phyloP scores from a whole-genome alignment of 2,888 invertebrate genomes.

The Epinotia bilunana region DNA sequence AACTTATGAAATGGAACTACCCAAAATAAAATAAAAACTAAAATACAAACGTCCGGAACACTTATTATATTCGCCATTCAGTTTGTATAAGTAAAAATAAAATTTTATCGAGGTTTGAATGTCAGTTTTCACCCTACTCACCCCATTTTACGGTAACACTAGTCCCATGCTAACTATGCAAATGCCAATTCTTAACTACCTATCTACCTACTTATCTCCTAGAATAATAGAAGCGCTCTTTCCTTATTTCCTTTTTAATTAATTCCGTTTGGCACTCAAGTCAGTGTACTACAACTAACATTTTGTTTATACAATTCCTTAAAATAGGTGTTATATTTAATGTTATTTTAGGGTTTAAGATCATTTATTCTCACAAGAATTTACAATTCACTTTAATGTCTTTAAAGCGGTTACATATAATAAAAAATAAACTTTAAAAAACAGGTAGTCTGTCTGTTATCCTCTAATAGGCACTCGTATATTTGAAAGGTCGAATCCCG shows the following conservation, averaged over 20 bases:
- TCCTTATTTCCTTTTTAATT: background rate
- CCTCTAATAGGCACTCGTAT: background rate
- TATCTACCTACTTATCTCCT: background rate
- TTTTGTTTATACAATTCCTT: background rate
- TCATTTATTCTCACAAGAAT: too few relatives aligned
- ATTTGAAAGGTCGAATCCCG: constrained; percentile 18
- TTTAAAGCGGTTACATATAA: background rate
- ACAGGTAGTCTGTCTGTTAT: background rate
- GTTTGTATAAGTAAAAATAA: too few relatives aligned
- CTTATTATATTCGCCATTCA: too few relatives aligned
- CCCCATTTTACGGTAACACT: too few relatives aligned
- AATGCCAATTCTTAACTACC: background rate
- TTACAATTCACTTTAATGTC: too few relatives aligned
- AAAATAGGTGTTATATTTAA: background rate
- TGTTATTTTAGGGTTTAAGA: background rate
- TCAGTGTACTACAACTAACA: background rate
- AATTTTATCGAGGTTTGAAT: too few relatives aligned
- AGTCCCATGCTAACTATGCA: background rate
- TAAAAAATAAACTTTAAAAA: background rate
- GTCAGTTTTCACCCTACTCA: too few relatives aligned
- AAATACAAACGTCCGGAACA: too few relatives aligned
- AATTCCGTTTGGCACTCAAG: background rate
- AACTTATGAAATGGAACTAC: too few relatives aligned
- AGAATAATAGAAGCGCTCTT: background rate
- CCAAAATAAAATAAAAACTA: too few relatives aligned